Base-by-base conservation (phyloP, 2,888 invertebrate species). In the Cephus rjabovi region DNA sequence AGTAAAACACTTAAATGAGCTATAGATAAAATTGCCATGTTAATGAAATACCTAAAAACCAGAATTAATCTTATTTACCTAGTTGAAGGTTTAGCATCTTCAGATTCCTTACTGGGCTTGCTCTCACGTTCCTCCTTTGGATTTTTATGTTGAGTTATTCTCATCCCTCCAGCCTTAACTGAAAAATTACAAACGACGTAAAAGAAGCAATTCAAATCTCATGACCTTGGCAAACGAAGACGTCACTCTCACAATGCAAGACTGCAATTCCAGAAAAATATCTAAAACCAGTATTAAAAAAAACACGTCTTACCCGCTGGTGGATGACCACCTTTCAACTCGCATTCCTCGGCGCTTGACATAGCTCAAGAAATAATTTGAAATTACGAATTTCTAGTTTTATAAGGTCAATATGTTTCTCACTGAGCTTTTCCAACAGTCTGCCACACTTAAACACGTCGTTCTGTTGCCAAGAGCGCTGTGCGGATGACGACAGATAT, bases 141-240 rank as follows among this genome's bases (percentile, higher is more conserved):
- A 1, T 93, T 92, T 92, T 97, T 97, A 89, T 98, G 96, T 88
- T 98, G 97, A 23, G 96, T 97, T 87, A 98, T 97, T 85, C 98
- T 94, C 97, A 97, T 97, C 3, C 97, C 97, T 76, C 98, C 98
- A 79, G 97, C 97, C 93, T 97, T 98, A 4, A 97, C 97, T 97
- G 92, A 76, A 86, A 82, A 71, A 31, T 69, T 34, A 81, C 23
- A 77, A 80, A 69, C 82, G 82, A 76, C 81, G 81, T 31, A 79
- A 76, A 73, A 76, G 73, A 68, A 79, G 37, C 75, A 69, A 12
- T 75, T 33, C 11, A 75, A 75, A 77, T 76, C 6, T 56, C 33
- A 15, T 73, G 81, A 76, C 79, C 81, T 79, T 81, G 76, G 77
- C 68, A 71, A 71, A 0, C 9, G 23, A 23, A 56, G 56, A 23